Evolutionary conservation across 2,797 vertebrate species (phyloP), one percentile per base, ranked within the genome.

Genomic region (Vespertilio murinus): DNA sequence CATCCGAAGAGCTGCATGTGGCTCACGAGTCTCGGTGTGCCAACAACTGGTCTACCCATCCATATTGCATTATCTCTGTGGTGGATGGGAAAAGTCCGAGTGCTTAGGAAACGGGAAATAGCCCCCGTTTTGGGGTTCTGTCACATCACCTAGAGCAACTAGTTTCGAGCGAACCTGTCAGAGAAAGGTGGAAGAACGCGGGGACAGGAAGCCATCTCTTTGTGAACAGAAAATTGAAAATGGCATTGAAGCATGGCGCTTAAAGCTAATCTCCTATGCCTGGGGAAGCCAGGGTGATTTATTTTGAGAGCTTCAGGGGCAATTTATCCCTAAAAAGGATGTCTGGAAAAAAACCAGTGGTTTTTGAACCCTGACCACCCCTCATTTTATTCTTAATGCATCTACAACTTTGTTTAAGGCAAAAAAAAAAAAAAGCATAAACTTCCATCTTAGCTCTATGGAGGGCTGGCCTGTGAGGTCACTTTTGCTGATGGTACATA

Each of bases 141-240:
- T 86, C 64, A 28, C 70, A 16, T 20, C 18, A 47, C 18, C 74
- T 30, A 83, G 65, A 75, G 38, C 65, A 78, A 83, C 7, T 11
- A 30, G 11, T 49, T 93, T 81, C 7, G 49, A 94, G 47, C 69
- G 30, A 38, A 84, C 25, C 47, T 64, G 33, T 84, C 87, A 59
- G 56, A 85, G 77, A 86, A 87, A 74, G 49, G 61, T 14, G 54
- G 10, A 18, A 81, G 75, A 74, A 78, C 28, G 61, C 71, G 33
- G n/a, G 87, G 71, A 89, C 64, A 65, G 61, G 1, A 56, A 95
- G 65, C n/a, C 84, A 25, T 65, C 65, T 59, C 65, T 22, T 67
- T 92, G 75, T 64, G 89, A 69, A 94, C 3, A 67, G 93, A 81
- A 96, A 90, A 94, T 91, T 78, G 49, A 74, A 93, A 94, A 88